Evolutionary conservation across 2,113 vertebrate genomes (phyloP).

Genomic region (Rhegmatorhina hoffmannsi): DNA sequence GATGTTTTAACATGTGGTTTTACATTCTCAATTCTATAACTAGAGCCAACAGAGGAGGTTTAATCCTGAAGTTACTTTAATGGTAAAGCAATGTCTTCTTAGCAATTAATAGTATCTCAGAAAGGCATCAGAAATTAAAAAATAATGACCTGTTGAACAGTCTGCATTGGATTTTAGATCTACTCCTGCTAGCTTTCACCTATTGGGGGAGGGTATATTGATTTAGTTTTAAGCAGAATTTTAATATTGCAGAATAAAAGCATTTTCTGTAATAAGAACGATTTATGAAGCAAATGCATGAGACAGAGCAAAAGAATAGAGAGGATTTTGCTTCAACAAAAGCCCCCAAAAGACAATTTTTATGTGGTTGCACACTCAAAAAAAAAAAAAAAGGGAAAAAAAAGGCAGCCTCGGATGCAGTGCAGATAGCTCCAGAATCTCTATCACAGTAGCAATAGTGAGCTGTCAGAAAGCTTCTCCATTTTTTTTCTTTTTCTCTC

Average conservation of each 20-base stretch:
- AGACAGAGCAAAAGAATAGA: not conserved
- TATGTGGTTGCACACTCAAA: not conserved
- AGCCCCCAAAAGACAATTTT: not conserved
- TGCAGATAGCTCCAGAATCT: not conserved
- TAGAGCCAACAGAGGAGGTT: not conserved
- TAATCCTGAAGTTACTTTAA: not conserved
- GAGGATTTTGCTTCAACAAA: not conserved
- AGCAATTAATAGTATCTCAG: not conserved
- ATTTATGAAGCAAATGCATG: not conserved
- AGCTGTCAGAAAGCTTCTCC: constrained; percentile 1
- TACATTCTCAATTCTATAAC: not conserved
- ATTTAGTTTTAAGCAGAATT: not conserved
- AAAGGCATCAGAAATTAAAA: not conserved
- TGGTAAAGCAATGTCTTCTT: not conserved
- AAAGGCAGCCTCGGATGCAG: not conserved
- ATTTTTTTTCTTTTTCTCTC: not conserved
- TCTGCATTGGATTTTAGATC: not conserved
- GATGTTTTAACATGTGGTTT: not conserved
- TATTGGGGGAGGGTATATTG: not conserved
- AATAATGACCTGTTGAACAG: not conserved
- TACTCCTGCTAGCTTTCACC: not conserved
- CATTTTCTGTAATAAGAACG: not conserved
- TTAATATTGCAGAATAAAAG: not conserved
- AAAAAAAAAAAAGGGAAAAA: not conserved
- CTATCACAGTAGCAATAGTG: not conserved